Evolutionary conservation across 2,797 vertebrate species (phyloP).

Genomic region (Notamacropus eugenii): DNA sequence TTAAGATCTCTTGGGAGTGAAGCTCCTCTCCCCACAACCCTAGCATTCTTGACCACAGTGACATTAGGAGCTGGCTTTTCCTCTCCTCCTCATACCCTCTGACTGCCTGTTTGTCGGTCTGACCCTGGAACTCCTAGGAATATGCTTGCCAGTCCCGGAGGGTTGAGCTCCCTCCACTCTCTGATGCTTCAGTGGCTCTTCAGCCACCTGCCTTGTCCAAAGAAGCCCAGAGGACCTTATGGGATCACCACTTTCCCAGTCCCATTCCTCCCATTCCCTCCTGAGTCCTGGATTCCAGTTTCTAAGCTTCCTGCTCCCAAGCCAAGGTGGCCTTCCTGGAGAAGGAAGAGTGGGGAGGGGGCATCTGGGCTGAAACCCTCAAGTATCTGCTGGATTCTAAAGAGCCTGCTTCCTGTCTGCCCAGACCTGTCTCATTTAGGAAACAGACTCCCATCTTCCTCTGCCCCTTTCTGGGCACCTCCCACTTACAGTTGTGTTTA

Average conservation of each 20-base stretch:
- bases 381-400: background rate
- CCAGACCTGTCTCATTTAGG: background rate
- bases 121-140: background rate
- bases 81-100: too few relatives aligned
- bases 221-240: background rate
- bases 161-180: background rate
- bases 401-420: background rate
- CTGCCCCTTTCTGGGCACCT: background rate
- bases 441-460: background rate
- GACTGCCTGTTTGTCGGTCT: background rate
- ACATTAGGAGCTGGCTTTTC: background rate
- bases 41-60: background rate
- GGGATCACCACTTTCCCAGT: background rate
- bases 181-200: background rate
- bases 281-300: background rate
- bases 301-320: background rate
- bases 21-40: too few relatives aligned
- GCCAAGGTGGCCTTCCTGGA: background rate
- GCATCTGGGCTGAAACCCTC: background rate
- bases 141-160: background rate
- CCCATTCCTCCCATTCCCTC: background rate
- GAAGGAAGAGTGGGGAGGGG: background rate
- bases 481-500: background rate
- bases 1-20: slow-evolving; percentile 91
- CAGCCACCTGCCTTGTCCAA: background rate